phyloP scores from a whole-genome alignment of 2,888 invertebrate genomes.

The Agrotis segetum region DNA sequence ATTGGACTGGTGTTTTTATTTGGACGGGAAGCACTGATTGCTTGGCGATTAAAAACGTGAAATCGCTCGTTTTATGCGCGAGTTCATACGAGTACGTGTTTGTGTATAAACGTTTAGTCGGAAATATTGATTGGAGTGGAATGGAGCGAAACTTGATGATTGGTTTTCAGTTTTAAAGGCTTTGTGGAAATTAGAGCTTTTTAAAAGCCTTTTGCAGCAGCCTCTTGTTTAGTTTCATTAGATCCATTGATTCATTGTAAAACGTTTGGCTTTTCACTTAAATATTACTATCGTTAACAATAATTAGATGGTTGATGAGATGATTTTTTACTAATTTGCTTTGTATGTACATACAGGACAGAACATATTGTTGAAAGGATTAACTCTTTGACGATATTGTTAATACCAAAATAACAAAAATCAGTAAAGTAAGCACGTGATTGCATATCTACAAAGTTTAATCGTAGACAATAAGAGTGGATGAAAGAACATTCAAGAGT shows the following conservation, averaged over 20 bases:
- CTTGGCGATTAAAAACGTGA: constrained; percentile 47
- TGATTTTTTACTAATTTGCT: not conserved
- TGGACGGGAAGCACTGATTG: constrained; percentile 43
- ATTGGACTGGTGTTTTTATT: constrained; percentile 1
- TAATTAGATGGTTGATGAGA: not conserved
- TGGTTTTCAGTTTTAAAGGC: constrained; percentile 3
- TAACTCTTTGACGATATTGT: no score
- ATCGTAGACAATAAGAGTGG: not conserved
- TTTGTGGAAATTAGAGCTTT: not conserved
- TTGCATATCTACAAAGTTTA: not conserved
- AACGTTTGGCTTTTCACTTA: not conserved
- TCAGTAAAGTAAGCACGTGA: no score
- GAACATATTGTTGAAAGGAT: no score
- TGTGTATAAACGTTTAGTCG: constrained; percentile 26
- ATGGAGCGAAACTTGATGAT: not conserved
- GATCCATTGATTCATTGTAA: not conserved
- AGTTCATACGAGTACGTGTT: not conserved
- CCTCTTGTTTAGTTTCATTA: not conserved
- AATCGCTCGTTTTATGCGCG: constrained; percentile 33
- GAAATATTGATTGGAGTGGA: constrained; percentile 27
- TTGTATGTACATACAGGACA: no score
- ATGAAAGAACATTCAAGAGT: not conserved
- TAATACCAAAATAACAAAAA: no score
- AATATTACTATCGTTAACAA: not conserved
- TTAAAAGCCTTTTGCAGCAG: not conserved